Conservation (phyloP, 2,888 invertebrate genomes). For the Trissolcus brochymenae region DNA sequence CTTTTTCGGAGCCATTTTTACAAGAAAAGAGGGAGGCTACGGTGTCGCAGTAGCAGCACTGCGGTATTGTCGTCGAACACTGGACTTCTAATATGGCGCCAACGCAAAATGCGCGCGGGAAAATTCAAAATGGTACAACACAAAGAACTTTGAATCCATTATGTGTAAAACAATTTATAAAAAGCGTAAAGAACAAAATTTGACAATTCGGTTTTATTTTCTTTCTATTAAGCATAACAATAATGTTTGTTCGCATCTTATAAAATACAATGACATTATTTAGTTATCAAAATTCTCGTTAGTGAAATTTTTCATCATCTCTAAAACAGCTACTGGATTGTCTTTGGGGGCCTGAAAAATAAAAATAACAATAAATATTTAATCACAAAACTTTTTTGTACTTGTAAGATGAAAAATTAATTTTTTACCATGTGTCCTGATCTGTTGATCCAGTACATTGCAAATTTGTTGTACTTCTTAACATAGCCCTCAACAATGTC, state of each 20-base stretch:
- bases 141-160: not conserved
- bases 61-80: not conserved
- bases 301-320: slow-evolving; percentile 26
- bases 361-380: not conserved
- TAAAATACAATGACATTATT: not conserved
- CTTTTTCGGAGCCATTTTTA: slow-evolving; percentile 11
- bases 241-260: not conserved
- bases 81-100: not conserved
- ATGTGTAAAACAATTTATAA: no score
- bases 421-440: slow-evolving; percentile 35
- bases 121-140: not conserved
- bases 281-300: not conserved
- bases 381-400: not conserved
- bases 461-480: slow-evolving; percentile 16
- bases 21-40: not conserved
- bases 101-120: not conserved
- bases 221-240: not conserved
- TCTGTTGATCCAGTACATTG: slow-evolving; percentile 34
- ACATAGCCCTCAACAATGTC: slow-evolving; percentile 27
- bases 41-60: not conserved
- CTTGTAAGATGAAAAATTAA: not conserved
- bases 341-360: slow-evolving; percentile 30
- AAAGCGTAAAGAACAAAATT: no score
- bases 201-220: no score
- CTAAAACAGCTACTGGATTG: slow-evolving; percentile 13